These are phyloP conservation scores for Cremastinae sp. DNA, from an alignment of 2,888 invertebrate genomes.

Conservation along the genomic window DNA sequence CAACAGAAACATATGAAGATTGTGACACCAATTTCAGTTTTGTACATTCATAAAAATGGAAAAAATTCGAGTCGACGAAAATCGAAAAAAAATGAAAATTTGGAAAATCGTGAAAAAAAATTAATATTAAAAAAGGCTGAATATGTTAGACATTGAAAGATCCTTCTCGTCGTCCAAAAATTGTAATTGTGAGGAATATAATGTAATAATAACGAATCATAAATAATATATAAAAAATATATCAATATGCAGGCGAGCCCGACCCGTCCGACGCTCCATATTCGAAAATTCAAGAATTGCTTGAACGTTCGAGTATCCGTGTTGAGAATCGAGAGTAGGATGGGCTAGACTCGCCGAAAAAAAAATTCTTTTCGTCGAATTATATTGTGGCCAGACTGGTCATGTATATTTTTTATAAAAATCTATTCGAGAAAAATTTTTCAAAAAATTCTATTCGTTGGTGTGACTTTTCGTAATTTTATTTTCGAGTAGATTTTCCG, in stretches of 20 bases:
- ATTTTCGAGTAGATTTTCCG: slow-evolving; percentile 31
- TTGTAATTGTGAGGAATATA: slow-evolving; percentile 34
- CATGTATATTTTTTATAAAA: slow-evolving; percentile 78
- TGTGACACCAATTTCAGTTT: slow-evolving; percentile 37
- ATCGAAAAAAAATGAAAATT: background rate
- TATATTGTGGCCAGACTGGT: slow-evolving; percentile 19
- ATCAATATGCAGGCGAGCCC: slow-evolving; percentile 58
- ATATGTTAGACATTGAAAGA: slow-evolving; percentile 29
- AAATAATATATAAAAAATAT: slow-evolving; percentile 46
- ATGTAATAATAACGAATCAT: too few relatives aligned
- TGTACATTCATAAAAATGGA: background rate
- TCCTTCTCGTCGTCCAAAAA: slow-evolving; percentile 39
- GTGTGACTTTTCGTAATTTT: slow-evolving; percentile 1
- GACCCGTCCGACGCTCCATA: slow-evolving; percentile 74
- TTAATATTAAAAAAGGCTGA: slow-evolving; percentile 21
- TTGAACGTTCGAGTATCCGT: slow-evolving; percentile 79
- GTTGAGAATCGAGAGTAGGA: slow-evolving; percentile 76
- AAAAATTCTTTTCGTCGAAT: slow-evolving; percentile 24
- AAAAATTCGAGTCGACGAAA: slow-evolving; percentile 29
- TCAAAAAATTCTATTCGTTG: slow-evolving; percentile 35
- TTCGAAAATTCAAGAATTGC: slow-evolving; percentile 78
- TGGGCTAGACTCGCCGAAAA: slow-evolving; percentile 64
- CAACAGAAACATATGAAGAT: slow-evolving; percentile 59
- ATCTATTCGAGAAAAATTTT: slow-evolving; percentile 68
- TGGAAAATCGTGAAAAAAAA: slow-evolving; percentile 1